phyloP scores from a whole-genome alignment of 2,113 vertebrate genomes.

The Grallaria varia region DNA sequence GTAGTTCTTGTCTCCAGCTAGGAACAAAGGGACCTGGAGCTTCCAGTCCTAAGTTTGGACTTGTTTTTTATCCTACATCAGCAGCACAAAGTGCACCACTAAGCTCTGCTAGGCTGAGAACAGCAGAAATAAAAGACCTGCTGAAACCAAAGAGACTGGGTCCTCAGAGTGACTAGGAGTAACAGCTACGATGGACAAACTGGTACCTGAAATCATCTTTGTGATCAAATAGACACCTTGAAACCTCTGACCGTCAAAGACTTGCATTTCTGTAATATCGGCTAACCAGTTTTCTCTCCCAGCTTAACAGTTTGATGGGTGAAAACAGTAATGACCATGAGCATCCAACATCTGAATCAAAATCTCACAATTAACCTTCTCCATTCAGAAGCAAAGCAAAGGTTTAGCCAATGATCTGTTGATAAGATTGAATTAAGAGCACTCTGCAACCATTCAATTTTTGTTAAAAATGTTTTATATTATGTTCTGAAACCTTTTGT shows the following conservation, averaged over 20 bases:
- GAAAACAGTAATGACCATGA: neutral
- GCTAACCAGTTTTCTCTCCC: neutral
- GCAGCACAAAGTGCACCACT: neutral
- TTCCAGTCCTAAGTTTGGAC: neutral
- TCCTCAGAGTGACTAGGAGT: neutral
- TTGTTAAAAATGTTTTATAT: neutral
- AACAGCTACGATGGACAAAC: neutral
- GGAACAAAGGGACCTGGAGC: neutral
- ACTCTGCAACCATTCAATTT: neutral
- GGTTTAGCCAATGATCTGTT: neutral
- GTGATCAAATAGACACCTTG: neutral
- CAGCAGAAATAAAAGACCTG: neutral
- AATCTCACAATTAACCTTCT: neutral
- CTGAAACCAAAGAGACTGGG: neutral
- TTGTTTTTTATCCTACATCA: neutral
- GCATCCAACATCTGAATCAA: neutral
- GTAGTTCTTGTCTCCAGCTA: neutral
- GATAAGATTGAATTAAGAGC: neutral
- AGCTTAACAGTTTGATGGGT: neutral
- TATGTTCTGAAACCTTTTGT: neutral
- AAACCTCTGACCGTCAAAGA: neutral
- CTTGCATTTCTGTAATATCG: neutral
- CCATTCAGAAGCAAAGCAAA: neutral
- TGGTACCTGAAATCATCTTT: neutral
- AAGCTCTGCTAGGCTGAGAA: neutral